A percentile compares a stretch with the other conserved stretches of the same genome.
Conservation (phyloP, 2,797 vertebrate species). For the Ciconia nigra region DNA sequence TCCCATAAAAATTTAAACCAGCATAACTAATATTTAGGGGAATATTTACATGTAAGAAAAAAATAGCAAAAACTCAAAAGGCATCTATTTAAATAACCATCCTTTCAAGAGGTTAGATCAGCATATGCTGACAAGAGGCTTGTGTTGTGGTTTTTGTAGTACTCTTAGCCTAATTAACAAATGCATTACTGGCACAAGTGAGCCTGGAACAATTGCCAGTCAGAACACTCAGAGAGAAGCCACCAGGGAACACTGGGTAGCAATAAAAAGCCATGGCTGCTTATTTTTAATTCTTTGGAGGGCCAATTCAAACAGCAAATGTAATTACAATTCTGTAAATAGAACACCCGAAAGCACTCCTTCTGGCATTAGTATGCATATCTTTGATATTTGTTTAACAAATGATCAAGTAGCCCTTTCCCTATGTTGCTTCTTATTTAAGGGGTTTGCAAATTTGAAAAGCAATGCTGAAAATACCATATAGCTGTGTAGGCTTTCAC, state of each 20-base stretch:
- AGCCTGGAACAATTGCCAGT: slow-evolving; percentile 51
- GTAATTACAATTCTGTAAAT: slow-evolving; percentile 72
- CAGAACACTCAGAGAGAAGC: slow-evolving; percentile 23
- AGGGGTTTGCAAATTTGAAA: slow-evolving; percentile 23
- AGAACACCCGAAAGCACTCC: slow-evolving; percentile 65
- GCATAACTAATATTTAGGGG: slow-evolving; percentile 28
- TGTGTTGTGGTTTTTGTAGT: slow-evolving; percentile 32
- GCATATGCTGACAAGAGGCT: neutral
- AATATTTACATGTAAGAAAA: slow-evolving; percentile 22
- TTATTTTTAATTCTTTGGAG: slow-evolving; percentile 71
- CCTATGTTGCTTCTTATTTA: slow-evolving; percentile 44
- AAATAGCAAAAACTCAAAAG: neutral
- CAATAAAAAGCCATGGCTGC: slow-evolving; percentile 39
- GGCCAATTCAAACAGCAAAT: slow-evolving; percentile 70
- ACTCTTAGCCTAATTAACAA: slow-evolving; percentile 42
- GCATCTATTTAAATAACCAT: neutral
- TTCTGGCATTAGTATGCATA: slow-evolving; percentile 57
- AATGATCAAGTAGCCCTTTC: slow-evolving; percentile 57
- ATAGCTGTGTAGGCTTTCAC: neutral
- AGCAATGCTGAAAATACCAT: neutral
- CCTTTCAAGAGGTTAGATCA: slow-evolving; percentile 26
- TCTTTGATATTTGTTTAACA: slow-evolving; percentile 69
- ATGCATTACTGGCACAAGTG: neutral
- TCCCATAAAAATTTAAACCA: slow-evolving; percentile 51
- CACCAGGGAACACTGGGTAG: slow-evolving; percentile 56